Percentiles rank a stretch among this genome's conserved stretches.
phyloP scores from a whole-genome alignment of 2,888 invertebrate species.

The Andricus curvator region DNA sequence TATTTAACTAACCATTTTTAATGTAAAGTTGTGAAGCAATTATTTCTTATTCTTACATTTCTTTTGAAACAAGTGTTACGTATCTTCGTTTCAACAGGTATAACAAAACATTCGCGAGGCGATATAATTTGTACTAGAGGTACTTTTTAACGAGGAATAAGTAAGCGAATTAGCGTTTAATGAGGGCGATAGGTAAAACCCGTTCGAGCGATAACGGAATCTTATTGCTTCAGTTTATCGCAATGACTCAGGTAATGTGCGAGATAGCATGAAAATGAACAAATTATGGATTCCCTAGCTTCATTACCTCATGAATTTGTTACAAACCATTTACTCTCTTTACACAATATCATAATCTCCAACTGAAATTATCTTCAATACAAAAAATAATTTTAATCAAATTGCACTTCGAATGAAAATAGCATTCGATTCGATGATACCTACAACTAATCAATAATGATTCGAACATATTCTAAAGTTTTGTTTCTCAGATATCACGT shows the following conservation, averaged over 20 bases:
- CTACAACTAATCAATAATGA: neutral
- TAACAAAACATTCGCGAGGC: slow-evolving; percentile 49
- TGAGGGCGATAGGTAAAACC: slow-evolving; percentile 70
- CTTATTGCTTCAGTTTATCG: slow-evolving; percentile 58
- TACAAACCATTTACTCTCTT: slow-evolving; percentile 31
- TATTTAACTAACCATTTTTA: slow-evolving; percentile 49
- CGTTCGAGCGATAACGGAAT: slow-evolving; percentile 69
- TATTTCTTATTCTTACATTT: slow-evolving; percentile 15
- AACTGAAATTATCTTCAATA: slow-evolving; percentile 12
- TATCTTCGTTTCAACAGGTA: neutral
- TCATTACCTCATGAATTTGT: slow-evolving; percentile 13
- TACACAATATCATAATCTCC: slow-evolving; percentile 13
- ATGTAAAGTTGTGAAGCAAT: neutral
- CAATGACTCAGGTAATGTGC: slow-evolving; percentile 60
- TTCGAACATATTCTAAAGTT: neutral
- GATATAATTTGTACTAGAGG: slow-evolving; percentile 60
- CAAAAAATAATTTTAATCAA: slow-evolving; percentile 6
- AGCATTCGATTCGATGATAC: slow-evolving; percentile 9
- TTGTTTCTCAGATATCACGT: too few species aligned
- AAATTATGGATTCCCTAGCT: slow-evolving; percentile 52
- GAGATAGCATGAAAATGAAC: slow-evolving; percentile 61
- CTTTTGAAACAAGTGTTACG: neutral
- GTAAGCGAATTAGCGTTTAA: slow-evolving; percentile 72
- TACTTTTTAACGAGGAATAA: slow-evolving; percentile 64
- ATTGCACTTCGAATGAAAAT: neutral